Conservation (phyloP, 2,888 invertebrate species). For the Cephus pulcher region DNA sequence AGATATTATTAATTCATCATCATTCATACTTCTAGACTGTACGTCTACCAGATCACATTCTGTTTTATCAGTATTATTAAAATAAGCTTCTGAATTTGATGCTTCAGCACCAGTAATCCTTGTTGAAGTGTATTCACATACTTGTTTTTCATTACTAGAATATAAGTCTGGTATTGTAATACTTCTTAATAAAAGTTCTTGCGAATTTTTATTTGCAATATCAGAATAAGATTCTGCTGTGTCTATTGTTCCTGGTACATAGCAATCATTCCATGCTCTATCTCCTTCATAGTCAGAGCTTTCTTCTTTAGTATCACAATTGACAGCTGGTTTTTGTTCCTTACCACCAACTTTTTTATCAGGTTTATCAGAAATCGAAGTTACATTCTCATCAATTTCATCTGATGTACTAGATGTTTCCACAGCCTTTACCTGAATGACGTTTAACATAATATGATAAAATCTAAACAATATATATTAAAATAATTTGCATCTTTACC, state of each 20-base stretch:
- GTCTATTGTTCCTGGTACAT: background rate
- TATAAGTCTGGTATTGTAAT: background rate
- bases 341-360: background rate
- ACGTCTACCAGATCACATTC: constrained; percentile 18
- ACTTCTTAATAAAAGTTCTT: background rate
- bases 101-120: background rate
- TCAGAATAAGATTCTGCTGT: background rate
- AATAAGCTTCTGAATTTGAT: background rate
- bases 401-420: constrained; percentile 19
- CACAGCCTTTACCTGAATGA: constrained; percentile 26
- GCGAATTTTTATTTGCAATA: background rate
- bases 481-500: constrained; percentile 30
- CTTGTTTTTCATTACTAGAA: background rate
- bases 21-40: constrained; percentile 24
- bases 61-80: background rate
- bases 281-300: background rate
- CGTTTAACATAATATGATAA: background rate
- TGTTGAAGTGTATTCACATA: background rate
- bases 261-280: background rate
- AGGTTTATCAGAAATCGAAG: constrained; percentile 6
- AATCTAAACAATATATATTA: background rate
- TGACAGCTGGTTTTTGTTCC: background rate
- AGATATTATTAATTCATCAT: constrained; percentile 22
- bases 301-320: background rate
- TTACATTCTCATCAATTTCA: constrained; percentile 6